Percentiles rank a stretch among this genome's conserved stretches.
Evolutionary conservation across 2,888 invertebrate species (phyloP).

Genomic region (Aporophyla nigra): DNA sequence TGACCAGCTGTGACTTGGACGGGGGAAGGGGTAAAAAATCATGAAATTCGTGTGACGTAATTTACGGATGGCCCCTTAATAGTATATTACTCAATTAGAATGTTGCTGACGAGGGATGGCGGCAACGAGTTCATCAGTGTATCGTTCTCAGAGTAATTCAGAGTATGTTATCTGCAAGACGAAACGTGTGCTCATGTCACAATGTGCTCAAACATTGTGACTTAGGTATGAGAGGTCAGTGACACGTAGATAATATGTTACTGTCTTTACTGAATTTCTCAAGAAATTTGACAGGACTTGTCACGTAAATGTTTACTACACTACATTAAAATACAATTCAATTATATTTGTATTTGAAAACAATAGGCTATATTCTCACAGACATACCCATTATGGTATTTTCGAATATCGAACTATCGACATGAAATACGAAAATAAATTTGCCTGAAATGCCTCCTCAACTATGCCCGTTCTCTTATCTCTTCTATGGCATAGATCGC

Average conservation of each 20-base stretch:
- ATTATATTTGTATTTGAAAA: not conserved
- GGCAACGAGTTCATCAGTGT: too few relatives aligned
- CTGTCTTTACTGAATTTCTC: not conserved
- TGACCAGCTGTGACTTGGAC: too few relatives aligned
- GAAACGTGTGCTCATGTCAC: too few relatives aligned
- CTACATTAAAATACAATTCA: not conserved
- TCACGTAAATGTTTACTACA: not conserved
- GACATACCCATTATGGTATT: not conserved
- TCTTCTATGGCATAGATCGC: constrained; percentile 51
- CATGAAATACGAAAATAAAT: not conserved
- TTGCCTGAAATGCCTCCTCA: constrained; percentile 45
- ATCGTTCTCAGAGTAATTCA: too few relatives aligned
- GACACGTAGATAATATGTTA: not conserved
- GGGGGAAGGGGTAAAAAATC: too few relatives aligned
- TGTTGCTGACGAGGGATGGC: too few relatives aligned
- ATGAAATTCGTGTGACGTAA: too few relatives aligned
- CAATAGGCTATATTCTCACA: constrained; percentile 1
- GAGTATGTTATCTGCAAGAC: too few relatives aligned
- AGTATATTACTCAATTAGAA: too few relatives aligned
- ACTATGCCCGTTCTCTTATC: constrained; percentile 37
- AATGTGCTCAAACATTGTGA: too few relatives aligned
- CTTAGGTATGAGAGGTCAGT: not conserved
- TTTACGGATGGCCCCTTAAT: too few relatives aligned
- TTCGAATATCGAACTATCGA: not conserved
- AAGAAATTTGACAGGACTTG: not conserved